Base-by-base conservation (phyloP, 2,797 vertebrate species). In the Sardinella longiceps region DNA sequence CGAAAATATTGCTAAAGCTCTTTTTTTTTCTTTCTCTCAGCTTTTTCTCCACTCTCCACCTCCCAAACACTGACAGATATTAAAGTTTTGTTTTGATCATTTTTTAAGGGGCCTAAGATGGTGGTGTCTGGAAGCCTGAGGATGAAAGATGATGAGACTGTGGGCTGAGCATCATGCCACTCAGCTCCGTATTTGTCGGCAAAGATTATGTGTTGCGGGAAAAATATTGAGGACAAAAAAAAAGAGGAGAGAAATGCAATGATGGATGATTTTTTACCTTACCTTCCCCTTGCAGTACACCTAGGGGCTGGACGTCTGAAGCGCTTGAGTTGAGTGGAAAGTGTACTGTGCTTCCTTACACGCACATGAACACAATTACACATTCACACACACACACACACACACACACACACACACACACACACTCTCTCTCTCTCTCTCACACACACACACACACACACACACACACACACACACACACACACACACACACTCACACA, bases 11-110 rank as follows among this genome's bases (percentile, higher is more conserved):
- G 81, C 53, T 83, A 66, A 85, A 82, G 12, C 46, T 48, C 7
- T 86, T 84, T 30, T 82, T 70, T 39, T 39, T 53, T 84, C 33
- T 82, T 70, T 39, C 43, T 53, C 39, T 23, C 46, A 33, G 60
- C 23, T 25, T 83, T 66, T 5, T 30, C 58, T 30, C 11, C 20
- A 33, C 39, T 15, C 37, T 39, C 70, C 70, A 43, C 58, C 60
- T 85, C 56, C 33, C 23, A 66, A 82, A 82, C 10, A 43, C 56
- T 82, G 80, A 87, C 86, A 77, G 12, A 56, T 88, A 89, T 89
- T 82, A 70, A 66, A 85, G 53, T 81, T 87, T 46, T 85, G 80
- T 84, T 83, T 83, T 80, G 81, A 84, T 86, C 84, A 82, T 87
- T 87, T 86, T 87, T 85, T 86, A 85, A 83, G 60, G 60, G 84